Evolutionary conservation across 2,888 invertebrate genomes (phyloP), one percentile per base, ranked within the genome.

Genomic region (Spodoptera picta): DNA sequence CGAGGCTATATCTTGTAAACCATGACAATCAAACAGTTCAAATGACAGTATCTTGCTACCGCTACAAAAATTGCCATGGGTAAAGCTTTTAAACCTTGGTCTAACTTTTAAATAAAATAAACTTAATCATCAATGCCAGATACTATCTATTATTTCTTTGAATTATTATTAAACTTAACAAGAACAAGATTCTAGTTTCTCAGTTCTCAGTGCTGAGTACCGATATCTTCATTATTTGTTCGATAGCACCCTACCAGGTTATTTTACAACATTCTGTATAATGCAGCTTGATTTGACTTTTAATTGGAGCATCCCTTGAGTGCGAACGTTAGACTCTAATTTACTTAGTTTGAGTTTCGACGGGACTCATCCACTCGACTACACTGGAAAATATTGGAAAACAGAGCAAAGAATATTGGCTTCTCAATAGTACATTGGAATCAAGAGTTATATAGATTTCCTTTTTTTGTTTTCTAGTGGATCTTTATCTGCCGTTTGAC

Each of bases 211-310:
- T 36, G 0, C 51, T n/a, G 50, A 12, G 44, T 46, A 50, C 63
- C 46, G 36, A 45, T 61, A 23, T 55, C 56, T 44, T 63, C 59
- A 60, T 65, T 68, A 66, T 54, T 72, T 41, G 45, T 9, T 11
- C 46, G 55, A 57, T 27, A 41, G 49, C 46, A 14, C 73, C 69
- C 58, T 73, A 64, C 51, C 64, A 46, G 69, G 53, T 62, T 66
- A 72, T 74, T 75, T 73, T 66, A 70, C 65, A 70, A 60, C 58
- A 59, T 54, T 48, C 51, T 9, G 60, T 75, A 65, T 73, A 79
- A 77, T 78, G 77, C 77, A 80, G 69, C 80, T 82, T 75, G 78
- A 83, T 83, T 85, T 80, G 73, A 79, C 75, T 79, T 84, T 84
- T 85, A 86, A 87, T 86, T 86, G 80, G 75, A 84, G 75, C 75